A percentile compares a stretch with the other conserved stretches of the same genome.
phyloP scores from a whole-genome alignment of 2,888 invertebrate species.

The Octonoba sinensis region DNA sequence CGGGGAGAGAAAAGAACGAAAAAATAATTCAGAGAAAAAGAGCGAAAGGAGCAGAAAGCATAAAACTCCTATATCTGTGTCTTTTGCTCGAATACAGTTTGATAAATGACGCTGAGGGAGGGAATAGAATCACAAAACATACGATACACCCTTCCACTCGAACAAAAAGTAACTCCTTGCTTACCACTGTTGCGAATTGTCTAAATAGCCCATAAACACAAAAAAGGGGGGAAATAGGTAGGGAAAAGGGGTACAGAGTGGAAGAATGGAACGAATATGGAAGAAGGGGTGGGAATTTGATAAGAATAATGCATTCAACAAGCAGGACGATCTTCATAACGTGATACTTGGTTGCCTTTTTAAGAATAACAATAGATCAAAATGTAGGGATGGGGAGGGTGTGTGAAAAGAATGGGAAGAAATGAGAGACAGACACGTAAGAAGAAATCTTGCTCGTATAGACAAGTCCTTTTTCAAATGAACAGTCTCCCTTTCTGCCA shows the following conservation, averaged over 20 bases:
- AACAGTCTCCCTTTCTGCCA: not conserved
- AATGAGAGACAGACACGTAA: constrained; percentile 5
- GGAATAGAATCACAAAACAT: not conserved
- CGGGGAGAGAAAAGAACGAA: not conserved
- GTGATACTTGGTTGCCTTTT: constrained; percentile 58
- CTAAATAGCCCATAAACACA: constrained; percentile 62
- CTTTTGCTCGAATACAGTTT: constrained; percentile 16
- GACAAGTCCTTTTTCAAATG: constrained; percentile 52
- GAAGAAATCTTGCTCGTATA: constrained; percentile 20
- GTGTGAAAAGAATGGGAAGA: constrained; percentile 1
- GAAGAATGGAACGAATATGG: constrained; percentile 19
- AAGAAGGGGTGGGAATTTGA: not conserved
- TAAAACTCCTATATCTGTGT: constrained; percentile 53
- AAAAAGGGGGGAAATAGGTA: constrained; percentile 13
- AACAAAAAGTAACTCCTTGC: constrained; percentile 45
- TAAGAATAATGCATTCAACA: constrained; percentile 60
- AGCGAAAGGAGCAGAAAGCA: constrained; percentile 14
- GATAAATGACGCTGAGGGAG: constrained; percentile 38
- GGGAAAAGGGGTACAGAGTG: constrained; percentile 41
- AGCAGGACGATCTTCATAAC: constrained; percentile 28
- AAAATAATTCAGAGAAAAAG: constrained; percentile 2
- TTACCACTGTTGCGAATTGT: constrained; percentile 34
- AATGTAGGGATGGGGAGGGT: constrained; percentile 20
- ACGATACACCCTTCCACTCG: not conserved
- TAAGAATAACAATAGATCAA: constrained; percentile 59